Base-by-base conservation (phyloP, 2,888 invertebrate genomes). In the Anthophora plumipes region DNA sequence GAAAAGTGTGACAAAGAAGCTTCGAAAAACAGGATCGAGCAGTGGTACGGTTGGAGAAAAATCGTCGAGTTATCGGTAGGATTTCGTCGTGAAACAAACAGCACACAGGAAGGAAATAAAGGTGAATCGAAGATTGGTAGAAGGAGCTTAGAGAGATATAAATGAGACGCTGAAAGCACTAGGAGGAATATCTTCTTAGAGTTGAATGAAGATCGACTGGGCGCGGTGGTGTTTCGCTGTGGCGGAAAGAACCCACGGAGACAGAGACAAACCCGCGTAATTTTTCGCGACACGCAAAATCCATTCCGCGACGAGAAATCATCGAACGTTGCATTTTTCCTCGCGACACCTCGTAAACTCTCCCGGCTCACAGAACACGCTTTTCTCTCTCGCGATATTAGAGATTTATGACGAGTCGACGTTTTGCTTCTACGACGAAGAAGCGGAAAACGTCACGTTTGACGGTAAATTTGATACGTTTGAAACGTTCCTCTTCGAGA, bases 201-300 rank as follows among this genome's bases (percentile, higher is more conserved):
- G 54, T 61, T 79, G 73, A 69, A 80, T 79, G 68, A 73, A 66
- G 74, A 79, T 73, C 74, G 73, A 69, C n/a, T 22, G 31, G 20
- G 20, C 20, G 9, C 31, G 31, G 4, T 4, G 17, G 25, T 46
- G 52, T 39, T 48, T 12, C 48, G 52, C n/a, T 14, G 11, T 11
- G n/a, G 14, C 11, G 14, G 37, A 48, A 41, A 22, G n/a, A 11
- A 5, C 4, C 1, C n/a, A 20, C 20, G 59, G 54, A n/a, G n/a
- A 39, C 48, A 61, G 39, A 25, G 73, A 82, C 60, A 77, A 81
- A 73, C 54, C n/a, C 70, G 57, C 41, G 71, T 52, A 67, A 80
- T 80, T 80, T 71, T 75, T 61, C 22, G 52, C 22, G 80, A 80
- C 75, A 71, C 66, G 76, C 48, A 71, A 68, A 59, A 71, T 75